These are phyloP conservation scores for Drosophila pallidifrons DNA, from an alignment of 1,140 invertebrate species.

Conservation along the genomic window DNA sequence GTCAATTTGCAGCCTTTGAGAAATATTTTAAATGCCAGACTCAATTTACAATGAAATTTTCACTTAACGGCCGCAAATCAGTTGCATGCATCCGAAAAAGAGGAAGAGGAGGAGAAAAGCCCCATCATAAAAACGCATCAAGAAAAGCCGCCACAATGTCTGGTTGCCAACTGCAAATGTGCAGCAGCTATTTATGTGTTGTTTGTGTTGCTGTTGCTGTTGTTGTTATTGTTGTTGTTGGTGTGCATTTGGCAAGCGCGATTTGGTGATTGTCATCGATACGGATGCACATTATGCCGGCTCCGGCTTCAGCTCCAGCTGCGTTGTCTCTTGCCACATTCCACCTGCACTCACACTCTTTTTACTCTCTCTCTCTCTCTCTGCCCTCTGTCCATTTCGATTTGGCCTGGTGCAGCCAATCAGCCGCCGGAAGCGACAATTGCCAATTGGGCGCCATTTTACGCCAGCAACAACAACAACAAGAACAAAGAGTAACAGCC, in stretches of 20 bases:
- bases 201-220: conserved; percentile 1
- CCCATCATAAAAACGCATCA: conserved; percentile 73
- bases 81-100: conserved; percentile 8
- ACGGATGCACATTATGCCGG: conserved; percentile 74
- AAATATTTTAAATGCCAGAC: conserved; percentile 68
- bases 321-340: conserved; percentile 9
- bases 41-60: conserved; percentile 66
- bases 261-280: conserved; percentile 65
- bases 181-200: background rate
- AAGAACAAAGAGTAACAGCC: conserved; percentile 38
- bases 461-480: conserved; percentile 40
- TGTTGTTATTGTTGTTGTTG: conserved; percentile 42
- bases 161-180: conserved; percentile 30
- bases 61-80: conserved; percentile 74
- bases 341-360: background rate
- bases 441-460: conserved; percentile 81
- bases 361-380: background rate
- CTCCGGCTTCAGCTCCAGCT: conserved; percentile 36
- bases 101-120: conserved; percentile 6
- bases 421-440: conserved; percentile 78
- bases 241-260: conserved; percentile 67
- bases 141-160: conserved; percentile 46
- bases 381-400: background rate
- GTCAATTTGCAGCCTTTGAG: conserved; percentile 58
- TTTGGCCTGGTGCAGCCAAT: conserved; percentile 61